A percentile compares a stretch with the other conserved stretches of the same genome.
These are phyloP conservation scores for Steromphala cineraria DNA, from an alignment of 2,888 invertebrate genomes.

Conservation along the genomic window DNA sequence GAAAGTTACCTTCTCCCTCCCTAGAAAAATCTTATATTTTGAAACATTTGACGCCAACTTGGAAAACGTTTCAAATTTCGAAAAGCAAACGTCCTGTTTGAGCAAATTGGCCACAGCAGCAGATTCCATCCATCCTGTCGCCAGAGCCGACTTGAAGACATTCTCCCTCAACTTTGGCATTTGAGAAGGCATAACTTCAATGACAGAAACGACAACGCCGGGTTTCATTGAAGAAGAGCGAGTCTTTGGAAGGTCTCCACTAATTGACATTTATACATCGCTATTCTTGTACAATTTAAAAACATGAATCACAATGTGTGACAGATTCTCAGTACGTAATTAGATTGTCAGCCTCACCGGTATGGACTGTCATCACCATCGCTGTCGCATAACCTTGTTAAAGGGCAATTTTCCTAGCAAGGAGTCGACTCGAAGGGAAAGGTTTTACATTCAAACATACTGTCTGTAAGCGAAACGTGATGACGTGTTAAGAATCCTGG, in stretches of 20 bases:
- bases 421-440: too few relatives aligned
- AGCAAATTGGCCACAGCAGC: too few relatives aligned
- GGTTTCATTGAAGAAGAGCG: neutral
- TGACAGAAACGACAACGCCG: neutral
- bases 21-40: too few relatives aligned
- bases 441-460: too few relatives aligned
- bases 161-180: neutral
- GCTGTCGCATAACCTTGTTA: neutral
- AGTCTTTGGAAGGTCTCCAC: neutral
- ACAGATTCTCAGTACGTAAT: neutral
- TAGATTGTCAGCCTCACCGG: neutral
- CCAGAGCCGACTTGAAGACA: neutral
- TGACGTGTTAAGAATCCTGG: too few relatives aligned
- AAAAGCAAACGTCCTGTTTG: too few relatives aligned
- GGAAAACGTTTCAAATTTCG: too few relatives aligned
- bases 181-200: neutral
- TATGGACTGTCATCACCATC: neutral
- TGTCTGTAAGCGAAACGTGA: too few relatives aligned
- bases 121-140: neutral
- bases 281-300: neutral
- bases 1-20: too few relatives aligned
- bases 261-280: neutral
- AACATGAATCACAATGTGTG: neutral
- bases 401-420: too few relatives aligned
- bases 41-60: too few relatives aligned